Evolutionary conservation across 2,888 invertebrate species (phyloP).

Genomic region (Catocala fraxini): DNA sequence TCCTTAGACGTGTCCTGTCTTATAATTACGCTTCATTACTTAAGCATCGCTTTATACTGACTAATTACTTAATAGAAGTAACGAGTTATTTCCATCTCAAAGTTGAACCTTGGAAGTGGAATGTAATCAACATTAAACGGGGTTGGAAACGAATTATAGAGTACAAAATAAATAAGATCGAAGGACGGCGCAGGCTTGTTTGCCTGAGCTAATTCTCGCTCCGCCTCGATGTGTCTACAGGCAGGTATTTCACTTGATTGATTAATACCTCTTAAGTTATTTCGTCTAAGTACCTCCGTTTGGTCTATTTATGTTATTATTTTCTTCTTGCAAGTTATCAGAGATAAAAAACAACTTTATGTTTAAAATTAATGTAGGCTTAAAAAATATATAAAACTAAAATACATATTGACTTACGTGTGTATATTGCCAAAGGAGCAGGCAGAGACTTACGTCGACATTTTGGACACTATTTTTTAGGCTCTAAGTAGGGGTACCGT

Average conservation of each 20-base stretch:
- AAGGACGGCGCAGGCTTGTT: constrained; percentile 54
- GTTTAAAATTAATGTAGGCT: too few species aligned
- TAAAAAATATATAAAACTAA: too few species aligned
- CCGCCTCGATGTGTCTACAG: constrained; percentile 38
- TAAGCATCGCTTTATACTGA: constrained; percentile 86
- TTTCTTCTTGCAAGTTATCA: background rate
- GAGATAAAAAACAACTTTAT: too few species aligned
- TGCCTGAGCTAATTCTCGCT: constrained; percentile 49
- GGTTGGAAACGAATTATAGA: constrained; percentile 73
- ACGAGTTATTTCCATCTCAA: constrained; percentile 85
- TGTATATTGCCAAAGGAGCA: too few species aligned
- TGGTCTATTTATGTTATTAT: background rate
- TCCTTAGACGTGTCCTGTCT: constrained; percentile 85
- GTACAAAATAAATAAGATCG: constrained; percentile 74
- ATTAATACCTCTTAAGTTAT: constrained; percentile 40
- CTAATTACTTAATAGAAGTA: constrained; percentile 87
- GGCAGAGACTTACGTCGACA: too few species aligned
- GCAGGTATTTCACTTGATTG: constrained; percentile 45
- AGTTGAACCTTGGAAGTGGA: constrained; percentile 72
- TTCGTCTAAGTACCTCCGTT: constrained; percentile 19
- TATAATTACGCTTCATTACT: constrained; percentile 87
- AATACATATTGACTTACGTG: too few species aligned
- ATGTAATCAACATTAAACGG: constrained; percentile 82
- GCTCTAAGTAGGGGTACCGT: too few species aligned
- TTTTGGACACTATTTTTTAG: too few species aligned